phyloP scores from a whole-genome alignment of 2,888 invertebrate genomes.

The Eurytoma californica region DNA sequence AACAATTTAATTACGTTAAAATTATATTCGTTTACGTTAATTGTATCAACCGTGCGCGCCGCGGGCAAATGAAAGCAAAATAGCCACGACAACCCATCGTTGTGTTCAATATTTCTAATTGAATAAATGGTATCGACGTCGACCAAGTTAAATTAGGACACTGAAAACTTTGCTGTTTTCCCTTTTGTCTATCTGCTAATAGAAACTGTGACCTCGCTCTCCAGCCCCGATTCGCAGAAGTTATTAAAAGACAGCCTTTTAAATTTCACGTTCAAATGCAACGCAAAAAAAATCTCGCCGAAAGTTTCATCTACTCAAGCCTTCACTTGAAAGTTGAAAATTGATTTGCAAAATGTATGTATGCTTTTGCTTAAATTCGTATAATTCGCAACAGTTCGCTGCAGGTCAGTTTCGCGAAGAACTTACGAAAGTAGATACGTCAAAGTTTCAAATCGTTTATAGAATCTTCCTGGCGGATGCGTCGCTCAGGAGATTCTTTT shows the following conservation, averaged over 20 bases:
- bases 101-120: too few species aligned
- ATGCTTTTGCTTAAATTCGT: slow-evolving; percentile 18
- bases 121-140: too few species aligned
- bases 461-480: background rate
- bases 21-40: too few species aligned
- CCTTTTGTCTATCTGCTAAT: too few species aligned
- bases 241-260: slow-evolving; percentile 5
- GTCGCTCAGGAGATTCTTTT: background rate
- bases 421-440: slow-evolving; percentile 9
- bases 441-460: slow-evolving; percentile 20
- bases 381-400: slow-evolving; percentile 9
- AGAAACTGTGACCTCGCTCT: background rate
- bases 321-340: slow-evolving; percentile 16
- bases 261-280: slow-evolving; percentile 1
- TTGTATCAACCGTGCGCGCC: too few species aligned
- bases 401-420: slow-evolving; percentile 17
- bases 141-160: too few species aligned
- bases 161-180: too few species aligned
- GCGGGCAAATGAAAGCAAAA: too few species aligned
- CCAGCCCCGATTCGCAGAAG: background rate
- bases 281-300: background rate
- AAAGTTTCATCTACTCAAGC: slow-evolving; percentile 5
- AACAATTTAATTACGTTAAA: too few species aligned
- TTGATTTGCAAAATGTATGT: slow-evolving; percentile 27
- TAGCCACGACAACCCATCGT: too few species aligned